Evolutionary conservation across 2,797 vertebrate genomes (phyloP).

Genomic region (Cygnus olor): DNA sequence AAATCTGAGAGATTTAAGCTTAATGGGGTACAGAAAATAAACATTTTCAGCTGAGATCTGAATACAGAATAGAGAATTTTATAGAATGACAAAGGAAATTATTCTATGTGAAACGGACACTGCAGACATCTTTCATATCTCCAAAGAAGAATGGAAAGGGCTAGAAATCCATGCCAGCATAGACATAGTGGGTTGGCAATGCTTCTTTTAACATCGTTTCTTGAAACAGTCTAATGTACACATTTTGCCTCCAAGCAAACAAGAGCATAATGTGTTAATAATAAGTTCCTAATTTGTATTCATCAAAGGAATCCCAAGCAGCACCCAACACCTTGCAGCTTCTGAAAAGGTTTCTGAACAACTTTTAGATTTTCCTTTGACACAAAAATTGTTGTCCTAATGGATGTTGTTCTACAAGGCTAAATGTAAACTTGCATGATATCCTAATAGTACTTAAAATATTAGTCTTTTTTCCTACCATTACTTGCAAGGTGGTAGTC

Average conservation of each 20-base stretch:
- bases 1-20: not conserved
- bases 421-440: not conserved
- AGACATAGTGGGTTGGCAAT: not conserved
- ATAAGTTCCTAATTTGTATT: not conserved
- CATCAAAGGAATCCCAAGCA: not conserved
- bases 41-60: not conserved
- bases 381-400: not conserved
- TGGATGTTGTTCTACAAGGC: not conserved
- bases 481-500: not conserved
- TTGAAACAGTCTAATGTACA: not conserved
- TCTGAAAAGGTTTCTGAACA: not conserved
- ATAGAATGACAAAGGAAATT: not conserved
- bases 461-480: not conserved
- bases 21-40: not conserved
- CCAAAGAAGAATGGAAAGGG: not conserved
- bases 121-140: not conserved
- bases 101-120: not conserved
- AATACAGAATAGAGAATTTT: not conserved
- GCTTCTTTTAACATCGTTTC: not conserved
- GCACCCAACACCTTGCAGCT: not conserved
- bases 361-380: not conserved
- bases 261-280: not conserved
- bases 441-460: not conserved
- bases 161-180: not conserved
- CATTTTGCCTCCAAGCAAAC: not conserved